Conservation (phyloP, 2,888 invertebrate genomes). For the Pyrrhia umbra region DNA sequence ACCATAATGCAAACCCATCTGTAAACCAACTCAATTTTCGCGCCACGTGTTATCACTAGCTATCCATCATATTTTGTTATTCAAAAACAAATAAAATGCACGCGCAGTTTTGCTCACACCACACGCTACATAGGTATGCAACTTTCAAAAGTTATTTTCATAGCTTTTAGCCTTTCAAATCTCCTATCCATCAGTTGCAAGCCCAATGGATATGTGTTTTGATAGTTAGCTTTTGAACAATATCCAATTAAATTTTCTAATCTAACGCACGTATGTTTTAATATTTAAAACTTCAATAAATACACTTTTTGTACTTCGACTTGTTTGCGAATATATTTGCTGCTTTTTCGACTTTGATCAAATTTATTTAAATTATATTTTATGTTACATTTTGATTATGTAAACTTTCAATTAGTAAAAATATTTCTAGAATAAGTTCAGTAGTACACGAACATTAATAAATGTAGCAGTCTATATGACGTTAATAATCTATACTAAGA, state of each 20-base stretch:
- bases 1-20: background rate
- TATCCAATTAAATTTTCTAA: conserved; percentile 16
- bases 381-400: no score
- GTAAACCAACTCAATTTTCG: background rate
- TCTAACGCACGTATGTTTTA: background rate
- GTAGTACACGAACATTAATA: no score
- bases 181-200: conserved; percentile 23
- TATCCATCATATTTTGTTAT: conserved; percentile 8
- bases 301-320: background rate
- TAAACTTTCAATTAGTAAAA: no score
- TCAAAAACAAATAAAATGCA: background rate
- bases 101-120: background rate
- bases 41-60: conserved; percentile 11
- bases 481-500: no score
- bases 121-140: background rate
- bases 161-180: background rate
- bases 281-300: background rate
- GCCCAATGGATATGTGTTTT: background rate
- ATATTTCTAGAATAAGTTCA: no score
- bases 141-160: conserved; percentile 2
- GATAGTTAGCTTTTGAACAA: conserved; percentile 12
- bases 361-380: no score
- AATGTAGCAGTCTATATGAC: no score
- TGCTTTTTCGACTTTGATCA: no score
- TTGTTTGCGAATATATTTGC: background rate